Conservation (phyloP, 2,797 vertebrate species). For the Threskiornis aethiopicus region DNA sequence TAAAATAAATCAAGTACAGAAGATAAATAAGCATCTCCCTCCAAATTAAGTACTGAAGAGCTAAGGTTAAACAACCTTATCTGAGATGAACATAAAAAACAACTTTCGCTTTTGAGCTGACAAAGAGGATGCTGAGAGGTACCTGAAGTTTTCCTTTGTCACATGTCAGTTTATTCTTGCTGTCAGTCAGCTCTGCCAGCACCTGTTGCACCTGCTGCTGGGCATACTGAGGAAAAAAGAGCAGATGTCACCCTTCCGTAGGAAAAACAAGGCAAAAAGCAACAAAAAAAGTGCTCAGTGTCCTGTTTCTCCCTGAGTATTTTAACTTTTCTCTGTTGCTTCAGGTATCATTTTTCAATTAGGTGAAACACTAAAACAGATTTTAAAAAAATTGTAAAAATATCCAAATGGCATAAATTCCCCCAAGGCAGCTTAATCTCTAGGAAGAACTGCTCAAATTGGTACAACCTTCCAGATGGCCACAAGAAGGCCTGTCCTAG, state of each 20-base stretch:
- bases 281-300: not conserved
- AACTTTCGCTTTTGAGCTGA: not conserved
- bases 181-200: constrained; percentile 69
- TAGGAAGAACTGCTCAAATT: not conserved
- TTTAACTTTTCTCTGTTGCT: not conserved
- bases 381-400: not conserved
- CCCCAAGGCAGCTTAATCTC: not conserved
- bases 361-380: not conserved
- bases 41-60: not conserved
- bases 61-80: not conserved
- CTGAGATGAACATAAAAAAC: not conserved
- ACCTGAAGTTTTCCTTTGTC: constrained; percentile 75
- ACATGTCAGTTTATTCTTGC: constrained; percentile 75
- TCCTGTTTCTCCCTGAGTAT: not conserved
- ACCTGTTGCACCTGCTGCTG: constrained; percentile 68
- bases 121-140: not conserved
- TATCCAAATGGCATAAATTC: not conserved
- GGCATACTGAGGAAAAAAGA: constrained; percentile 39
- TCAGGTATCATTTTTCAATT: not conserved
- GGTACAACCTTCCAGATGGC: not conserved
- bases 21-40: not conserved
- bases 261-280: not conserved
- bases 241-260: not conserved
- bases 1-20: not conserved
- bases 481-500: not conserved